These are phyloP conservation scores for Esox masquinongy DNA, from an alignment of 2,797 vertebrate genomes.

Conservation along the genomic window DNA sequence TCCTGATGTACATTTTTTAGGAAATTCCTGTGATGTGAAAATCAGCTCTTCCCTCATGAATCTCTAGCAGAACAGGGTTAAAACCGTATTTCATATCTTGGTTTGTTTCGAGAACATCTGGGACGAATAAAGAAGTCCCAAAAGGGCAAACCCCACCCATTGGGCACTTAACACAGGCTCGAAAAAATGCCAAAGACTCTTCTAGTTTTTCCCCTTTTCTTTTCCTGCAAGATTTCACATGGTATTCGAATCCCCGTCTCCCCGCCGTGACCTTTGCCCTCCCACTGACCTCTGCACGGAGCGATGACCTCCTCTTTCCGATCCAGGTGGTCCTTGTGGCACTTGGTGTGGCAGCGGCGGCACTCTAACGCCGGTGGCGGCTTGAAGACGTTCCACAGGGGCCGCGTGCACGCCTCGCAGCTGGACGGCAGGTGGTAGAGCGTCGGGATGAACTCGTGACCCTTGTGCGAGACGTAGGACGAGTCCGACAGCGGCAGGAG, in stretches of 20 bases:
- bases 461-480: conserved; percentile 91
- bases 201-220: not conserved
- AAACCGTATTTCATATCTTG: not conserved
- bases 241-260: not conserved
- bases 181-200: not conserved
- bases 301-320: conserved; percentile 91
- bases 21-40: too few species aligned
- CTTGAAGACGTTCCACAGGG: conserved; percentile 94
- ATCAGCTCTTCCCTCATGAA: not conserved
- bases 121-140: too few species aligned
- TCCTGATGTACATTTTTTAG: too few species aligned
- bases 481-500: conserved; percentile 65
- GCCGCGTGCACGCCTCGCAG: conserved; percentile 92
- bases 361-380: conserved; percentile 95
- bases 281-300: conserved; percentile 88
- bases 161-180: not conserved
- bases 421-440: conserved; percentile 97
- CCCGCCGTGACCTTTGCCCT: not conserved
- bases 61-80: not conserved
- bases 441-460: conserved; percentile 94
- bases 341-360: conserved; percentile 93
- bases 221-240: not conserved
- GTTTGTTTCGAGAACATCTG: not conserved
- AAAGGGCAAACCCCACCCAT: not conserved
- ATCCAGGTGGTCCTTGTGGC: conserved; percentile 97